phyloP scores from a whole-genome alignment of 2,113 vertebrate species.

The Rhinoderma darwinii region DNA sequence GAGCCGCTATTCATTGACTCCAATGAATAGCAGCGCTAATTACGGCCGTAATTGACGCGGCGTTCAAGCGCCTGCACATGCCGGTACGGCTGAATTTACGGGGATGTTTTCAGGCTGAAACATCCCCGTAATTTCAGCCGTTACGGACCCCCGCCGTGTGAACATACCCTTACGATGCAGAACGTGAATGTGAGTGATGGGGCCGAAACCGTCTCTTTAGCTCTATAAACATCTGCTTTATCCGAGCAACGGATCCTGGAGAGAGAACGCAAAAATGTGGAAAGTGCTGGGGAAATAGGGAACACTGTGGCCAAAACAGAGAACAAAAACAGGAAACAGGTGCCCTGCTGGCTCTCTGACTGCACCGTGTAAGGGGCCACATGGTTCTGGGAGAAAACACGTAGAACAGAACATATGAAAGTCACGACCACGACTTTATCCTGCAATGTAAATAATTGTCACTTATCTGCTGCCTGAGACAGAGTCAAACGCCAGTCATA shows the following conservation, averaged over 20 bases:
- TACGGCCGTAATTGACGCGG: too few relatives aligned
- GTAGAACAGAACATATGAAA: not conserved
- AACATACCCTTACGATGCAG: not conserved
- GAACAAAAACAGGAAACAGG: conserved; percentile 25
- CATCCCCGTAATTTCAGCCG: too few relatives aligned
- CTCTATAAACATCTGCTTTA: conserved; percentile 27
- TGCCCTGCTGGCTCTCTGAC: not conserved
- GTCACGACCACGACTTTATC: not conserved
- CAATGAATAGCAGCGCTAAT: too few relatives aligned
- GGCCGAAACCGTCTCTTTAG: not conserved
- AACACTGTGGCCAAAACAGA: not conserved
- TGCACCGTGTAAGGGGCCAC: not conserved
- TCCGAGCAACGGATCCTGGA: not conserved
- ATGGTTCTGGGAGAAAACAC: conserved; percentile 2
- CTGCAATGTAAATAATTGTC: not conserved
- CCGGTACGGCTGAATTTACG: too few relatives aligned
- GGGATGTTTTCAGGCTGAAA: too few relatives aligned
- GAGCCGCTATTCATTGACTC: too few relatives aligned
- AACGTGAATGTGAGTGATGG: too few relatives aligned
- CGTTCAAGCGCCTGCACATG: too few relatives aligned
- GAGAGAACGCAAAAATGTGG: not conserved
- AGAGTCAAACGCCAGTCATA: too few relatives aligned
- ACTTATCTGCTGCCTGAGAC: too few relatives aligned
- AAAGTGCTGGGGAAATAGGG: not conserved
- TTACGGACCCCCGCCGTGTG: too few relatives aligned